phyloP scores from a whole-genome alignment of 2,888 invertebrate genomes.

The Byasa hedistus region DNA sequence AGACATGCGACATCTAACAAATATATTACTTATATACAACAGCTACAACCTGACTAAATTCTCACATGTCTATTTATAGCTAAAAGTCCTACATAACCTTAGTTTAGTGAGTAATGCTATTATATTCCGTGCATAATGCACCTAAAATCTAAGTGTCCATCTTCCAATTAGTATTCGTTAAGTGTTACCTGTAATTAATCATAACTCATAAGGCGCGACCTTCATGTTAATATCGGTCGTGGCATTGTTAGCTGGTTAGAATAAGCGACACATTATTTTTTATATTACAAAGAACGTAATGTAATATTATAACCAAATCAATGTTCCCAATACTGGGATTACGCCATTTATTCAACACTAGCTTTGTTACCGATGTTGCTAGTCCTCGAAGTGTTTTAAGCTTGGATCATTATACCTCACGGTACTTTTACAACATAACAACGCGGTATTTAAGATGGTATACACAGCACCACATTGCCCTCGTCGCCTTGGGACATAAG shows the following conservation, averaged over 20 bases:
- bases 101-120: too few species aligned
- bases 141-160: background rate
- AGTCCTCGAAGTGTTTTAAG: too few species aligned
- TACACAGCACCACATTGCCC: too few species aligned
- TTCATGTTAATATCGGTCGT: slow-evolving; percentile 9
- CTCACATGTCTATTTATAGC: background rate
- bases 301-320: too few species aligned
- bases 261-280: background rate
- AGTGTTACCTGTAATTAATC: slow-evolving; percentile 13
- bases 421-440: too few species aligned
- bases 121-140: background rate
- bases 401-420: too few species aligned
- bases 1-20: background rate
- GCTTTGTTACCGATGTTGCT: too few species aligned
- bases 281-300: background rate
- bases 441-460: too few species aligned
- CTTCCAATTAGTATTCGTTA: slow-evolving; percentile 13
- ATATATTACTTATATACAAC: background rate
- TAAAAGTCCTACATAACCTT: too few species aligned
- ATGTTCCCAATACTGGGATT: too few species aligned
- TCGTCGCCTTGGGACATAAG: too few species aligned
- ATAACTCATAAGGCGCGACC: slow-evolving; percentile 17
- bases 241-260: slow-evolving; percentile 9
- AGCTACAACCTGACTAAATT: background rate
- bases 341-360: too few species aligned